Evolutionary conservation across 2,888 invertebrate species (phyloP).

Genomic region (Oscheius sp.): DNA sequence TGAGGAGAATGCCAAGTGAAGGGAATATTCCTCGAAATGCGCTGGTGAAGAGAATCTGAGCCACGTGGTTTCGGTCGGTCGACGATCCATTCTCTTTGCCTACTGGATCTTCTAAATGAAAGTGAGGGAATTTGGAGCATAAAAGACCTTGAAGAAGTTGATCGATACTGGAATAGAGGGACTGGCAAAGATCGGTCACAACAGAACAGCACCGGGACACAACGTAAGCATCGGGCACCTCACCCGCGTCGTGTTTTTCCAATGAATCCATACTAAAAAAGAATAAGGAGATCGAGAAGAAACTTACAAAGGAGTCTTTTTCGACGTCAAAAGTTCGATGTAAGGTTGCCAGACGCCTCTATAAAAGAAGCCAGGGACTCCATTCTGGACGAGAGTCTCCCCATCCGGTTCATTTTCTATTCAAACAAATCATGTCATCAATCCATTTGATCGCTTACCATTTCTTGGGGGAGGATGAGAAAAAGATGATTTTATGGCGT

Average conservation of each 20-base stretch:
- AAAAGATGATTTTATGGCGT: conserved; percentile 88
- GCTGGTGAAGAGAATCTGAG: conserved; percentile 40
- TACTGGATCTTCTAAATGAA: neutral
- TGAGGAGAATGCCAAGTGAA: conserved; percentile 43
- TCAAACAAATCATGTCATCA: neutral
- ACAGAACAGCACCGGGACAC: conserved; percentile 81
- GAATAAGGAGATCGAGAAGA: neutral
- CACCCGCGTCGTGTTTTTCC: conserved; percentile 92
- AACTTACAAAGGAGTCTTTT: conserved; percentile 53
- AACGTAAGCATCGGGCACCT: conserved; percentile 95
- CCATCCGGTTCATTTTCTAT: conserved; percentile 44
- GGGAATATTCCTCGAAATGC: conserved; percentile 44
- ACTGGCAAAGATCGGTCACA: conserved; percentile 47
- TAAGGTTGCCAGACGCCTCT: conserved; percentile 55
- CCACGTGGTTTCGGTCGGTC: conserved; percentile 30
- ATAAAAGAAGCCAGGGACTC: conserved; percentile 51
- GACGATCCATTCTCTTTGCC: conserved; percentile 7
- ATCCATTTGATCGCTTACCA: too few relatives aligned
- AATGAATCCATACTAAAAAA: conserved; percentile 88
- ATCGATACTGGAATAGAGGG: conserved; percentile 48
- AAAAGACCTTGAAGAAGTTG: conserved; percentile 25
- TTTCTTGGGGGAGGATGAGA: conserved; percentile 30
- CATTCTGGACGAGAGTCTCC: conserved; percentile 52
- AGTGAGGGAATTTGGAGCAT: neutral
- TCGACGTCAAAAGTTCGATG: conserved; percentile 54